These are phyloP conservation scores for Corapipo altera DNA, from an alignment of 2,113 vertebrate species.

Conservation along the genomic window DNA sequence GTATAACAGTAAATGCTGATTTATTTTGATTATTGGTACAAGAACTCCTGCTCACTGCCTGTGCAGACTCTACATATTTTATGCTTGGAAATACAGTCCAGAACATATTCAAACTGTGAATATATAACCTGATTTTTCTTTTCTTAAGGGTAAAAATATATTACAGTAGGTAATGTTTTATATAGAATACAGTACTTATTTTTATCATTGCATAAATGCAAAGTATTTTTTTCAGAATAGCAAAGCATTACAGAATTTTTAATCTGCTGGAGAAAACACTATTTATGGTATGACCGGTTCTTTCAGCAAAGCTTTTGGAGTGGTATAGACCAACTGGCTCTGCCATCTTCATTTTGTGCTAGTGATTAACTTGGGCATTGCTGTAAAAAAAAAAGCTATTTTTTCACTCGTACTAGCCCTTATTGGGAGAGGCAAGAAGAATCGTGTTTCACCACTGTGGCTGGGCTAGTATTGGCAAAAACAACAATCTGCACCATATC, in stretches of 20 bases:
- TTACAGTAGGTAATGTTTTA: constrained; percentile 62
- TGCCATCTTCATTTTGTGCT: constrained; percentile 22
- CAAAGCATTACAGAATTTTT: constrained; percentile 47
- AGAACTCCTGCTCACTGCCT: constrained; percentile 68
- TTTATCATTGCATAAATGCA: constrained; percentile 62
- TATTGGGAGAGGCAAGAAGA: neutral
- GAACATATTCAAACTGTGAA: constrained; percentile 67
- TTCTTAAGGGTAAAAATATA: constrained; percentile 58
- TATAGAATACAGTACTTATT: constrained; percentile 58
- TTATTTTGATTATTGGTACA: constrained; percentile 18
- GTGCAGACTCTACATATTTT: constrained; percentile 42
- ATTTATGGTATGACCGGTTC: constrained; percentile 1
- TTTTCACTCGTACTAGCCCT: neutral
- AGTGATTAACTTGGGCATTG: neutral
- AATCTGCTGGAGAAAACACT: constrained; percentile 51
- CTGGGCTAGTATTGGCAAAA: constrained; percentile 37
- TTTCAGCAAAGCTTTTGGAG: constrained; percentile 48
- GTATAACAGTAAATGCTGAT: constrained; percentile 39
- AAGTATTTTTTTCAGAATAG: constrained; percentile 61
- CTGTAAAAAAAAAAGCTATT: neutral
- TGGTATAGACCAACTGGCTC: neutral
- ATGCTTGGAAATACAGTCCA: constrained; percentile 55
- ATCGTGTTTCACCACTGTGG: neutral
- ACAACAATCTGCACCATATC: neutral
- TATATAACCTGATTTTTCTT: constrained; percentile 56